Percentiles rank a stretch among this genome's conserved stretches.
Conservation (phyloP, 2,797 vertebrate genomes). For the Tympanoctomys barrerae region DNA sequence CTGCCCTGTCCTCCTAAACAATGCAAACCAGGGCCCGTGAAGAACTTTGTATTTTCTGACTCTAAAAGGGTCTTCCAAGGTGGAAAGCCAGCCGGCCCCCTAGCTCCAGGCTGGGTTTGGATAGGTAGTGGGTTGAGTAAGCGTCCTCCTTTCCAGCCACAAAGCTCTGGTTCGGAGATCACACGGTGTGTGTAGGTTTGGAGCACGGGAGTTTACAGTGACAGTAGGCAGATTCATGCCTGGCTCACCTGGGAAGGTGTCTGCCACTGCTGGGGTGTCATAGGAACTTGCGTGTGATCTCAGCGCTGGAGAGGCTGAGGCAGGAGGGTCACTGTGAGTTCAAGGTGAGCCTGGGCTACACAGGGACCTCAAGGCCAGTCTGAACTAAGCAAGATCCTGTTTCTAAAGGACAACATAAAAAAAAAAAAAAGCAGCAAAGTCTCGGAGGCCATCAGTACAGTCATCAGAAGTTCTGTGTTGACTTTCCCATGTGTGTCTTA, state of each 20-base stretch:
- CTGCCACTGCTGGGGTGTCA: not conserved
- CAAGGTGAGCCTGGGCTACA: not conserved
- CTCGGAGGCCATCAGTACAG: not conserved
- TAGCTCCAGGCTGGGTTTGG: not conserved
- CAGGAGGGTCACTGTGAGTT: not conserved
- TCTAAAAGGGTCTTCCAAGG: not conserved
- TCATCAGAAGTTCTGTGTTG: not conserved
- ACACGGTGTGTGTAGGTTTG: too few relatives aligned
- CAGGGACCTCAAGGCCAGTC: not conserved
- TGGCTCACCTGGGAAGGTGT: not conserved
- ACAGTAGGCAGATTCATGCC: not conserved
- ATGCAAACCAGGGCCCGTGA: too few relatives aligned
- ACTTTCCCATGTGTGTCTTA: not conserved
- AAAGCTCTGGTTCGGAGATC: not conserved
- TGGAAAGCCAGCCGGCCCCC: not conserved
- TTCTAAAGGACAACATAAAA: not conserved
- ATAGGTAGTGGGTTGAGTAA: too few relatives aligned
- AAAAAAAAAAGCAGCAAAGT: not conserved
- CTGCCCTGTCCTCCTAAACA: constrained; percentile 46
- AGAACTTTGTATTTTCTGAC: not conserved
- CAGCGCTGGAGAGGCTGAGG: not conserved
- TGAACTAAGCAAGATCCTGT: not conserved
- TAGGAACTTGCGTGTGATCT: not conserved
- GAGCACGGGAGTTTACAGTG: not conserved
- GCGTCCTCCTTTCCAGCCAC: not conserved